Evolutionary conservation across 2,888 invertebrate genomes (phyloP), one percentile per base, ranked within the genome.

Genomic region (Onthophagus sagittarius): DNA sequence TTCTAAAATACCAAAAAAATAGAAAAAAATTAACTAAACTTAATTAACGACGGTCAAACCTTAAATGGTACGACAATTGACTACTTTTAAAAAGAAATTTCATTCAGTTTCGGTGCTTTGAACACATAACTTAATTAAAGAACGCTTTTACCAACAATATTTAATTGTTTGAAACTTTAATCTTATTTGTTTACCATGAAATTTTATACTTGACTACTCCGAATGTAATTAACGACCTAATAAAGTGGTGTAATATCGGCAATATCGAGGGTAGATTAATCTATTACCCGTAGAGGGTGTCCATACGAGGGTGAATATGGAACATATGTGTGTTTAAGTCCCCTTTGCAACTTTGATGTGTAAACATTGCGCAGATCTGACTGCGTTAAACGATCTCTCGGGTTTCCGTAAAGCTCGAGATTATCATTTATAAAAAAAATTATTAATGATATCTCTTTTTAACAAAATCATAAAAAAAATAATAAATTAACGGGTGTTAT

Each of bases 241-340:
- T 84, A 85, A 84, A 85, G 84, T 84, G 84, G 85, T 84, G 84
- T 82, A 84, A 84, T 84, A 84, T 84, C 83, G 84, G 83, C 84
- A 80, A 80, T 82, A 81, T 83, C 82, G 81, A 81, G 67, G 84
- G 83, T 81, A 81, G 83, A 83, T 83, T 82, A 84, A 83, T 84
- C 84, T 83, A 84, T 84, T 84, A 83, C 80, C 77, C 23, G 23
- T 23, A 23, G 76, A 78, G 81, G 82, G 80, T 77, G 76, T 78
- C 76, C 71, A 74, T 74, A 76, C 77, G 76, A 77, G 77, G 77
- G 78, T 79, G 79, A 71, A 79, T 63, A 31, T 14, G 31, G 32
- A 67, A 67, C 23, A 67, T 32, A 67, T 67, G 32, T 67, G 67
- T 67, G 67, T 67, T 53, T 53, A 53, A 53, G 11, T 7, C 7